phyloP scores from a whole-genome alignment of 2,797 vertebrate genomes.

The Sparus aurata region DNA sequence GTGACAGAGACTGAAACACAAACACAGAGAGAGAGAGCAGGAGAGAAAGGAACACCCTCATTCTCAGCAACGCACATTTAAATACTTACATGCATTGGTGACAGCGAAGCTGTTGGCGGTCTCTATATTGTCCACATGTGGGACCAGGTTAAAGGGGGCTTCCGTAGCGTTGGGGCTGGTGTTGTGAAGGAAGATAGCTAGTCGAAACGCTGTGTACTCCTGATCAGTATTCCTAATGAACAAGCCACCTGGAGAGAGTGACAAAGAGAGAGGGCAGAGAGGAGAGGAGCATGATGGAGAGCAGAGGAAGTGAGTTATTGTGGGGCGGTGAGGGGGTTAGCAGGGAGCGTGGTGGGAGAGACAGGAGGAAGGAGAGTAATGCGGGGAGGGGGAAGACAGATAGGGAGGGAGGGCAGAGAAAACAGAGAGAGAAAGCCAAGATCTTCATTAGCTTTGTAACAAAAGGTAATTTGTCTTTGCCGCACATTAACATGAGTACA shows the following conservation, averaged over 20 bases:
- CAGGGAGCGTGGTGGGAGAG: slow-evolving; percentile 25
- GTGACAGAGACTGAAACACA: slow-evolving; percentile 4
- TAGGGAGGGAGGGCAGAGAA: slow-evolving; percentile 47
- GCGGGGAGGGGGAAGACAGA: slow-evolving; percentile 44
- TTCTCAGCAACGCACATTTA: slow-evolving; percentile 8
- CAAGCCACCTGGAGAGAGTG: slow-evolving; percentile 87
- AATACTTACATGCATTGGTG: slow-evolving; percentile 98
- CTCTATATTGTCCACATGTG: slow-evolving; percentile 99
- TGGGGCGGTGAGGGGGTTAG: slow-evolving; percentile 35
- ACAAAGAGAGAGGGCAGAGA: slow-evolving; percentile 43
- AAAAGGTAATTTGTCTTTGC: slow-evolving; percentile 74
- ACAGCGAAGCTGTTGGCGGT: slow-evolving; percentile 99
- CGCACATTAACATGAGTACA: slow-evolving; percentile 34
- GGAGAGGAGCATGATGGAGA: slow-evolving; percentile 49
- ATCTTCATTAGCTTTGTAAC: slow-evolving; percentile 77
- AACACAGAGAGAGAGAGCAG: slow-evolving; percentile 3
- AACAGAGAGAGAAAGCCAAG: slow-evolving; percentile 66
- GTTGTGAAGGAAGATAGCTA: slow-evolving; percentile 99
- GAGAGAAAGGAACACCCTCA: not conserved
- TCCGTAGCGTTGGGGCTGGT: slow-evolving; percentile 98
- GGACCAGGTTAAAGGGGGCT: slow-evolving; percentile 99
- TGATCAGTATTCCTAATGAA: slow-evolving; percentile 99
- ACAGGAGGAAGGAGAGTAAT: slow-evolving; percentile 41
- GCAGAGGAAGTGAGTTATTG: slow-evolving; percentile 69
- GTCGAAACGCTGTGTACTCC: slow-evolving; percentile 98